Evolutionary conservation across 2,888 invertebrate genomes (phyloP), one percentile per base, ranked within the genome.

Genomic region (Microdon myrmicae): DNA sequence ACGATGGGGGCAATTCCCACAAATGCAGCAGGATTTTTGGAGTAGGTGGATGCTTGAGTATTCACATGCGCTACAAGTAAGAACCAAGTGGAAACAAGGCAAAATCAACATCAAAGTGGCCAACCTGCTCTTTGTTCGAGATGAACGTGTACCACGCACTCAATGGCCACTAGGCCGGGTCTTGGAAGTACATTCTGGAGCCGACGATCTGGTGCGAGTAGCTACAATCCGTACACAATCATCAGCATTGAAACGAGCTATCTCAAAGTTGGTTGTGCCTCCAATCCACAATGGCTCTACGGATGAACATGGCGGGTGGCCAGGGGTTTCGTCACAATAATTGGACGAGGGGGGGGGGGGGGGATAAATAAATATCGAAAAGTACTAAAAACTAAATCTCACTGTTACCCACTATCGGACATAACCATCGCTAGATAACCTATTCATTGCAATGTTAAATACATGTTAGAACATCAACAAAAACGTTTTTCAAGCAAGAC

Each of bases 11-110:
- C 14, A 26, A 14, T 17, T 4, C 1, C 4, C 41, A 51, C 8
- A 34, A 34, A 2, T 41, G 28, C 14, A 41, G 34, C 39, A 23
- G 7, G n/a, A 37, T 9, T 58, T 51, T 17, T 51, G 51, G 58
- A 41, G 35, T 4, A 29, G 44, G 9, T 51, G 44, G 44, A 20
- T 19, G 12, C 1, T 8, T 12, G 44, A 51, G 14, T 49, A 48
- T 26, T 17, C 49, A 7, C n/a, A 8, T 2, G 34, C 37, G 4
- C 12, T 49, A 22, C 43, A 49, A 17, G 19, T 17, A 5, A 9
- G 41, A 9, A 7, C 3, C 3, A 47, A 39, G 17, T 56, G 39
- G 43, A 3, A 7, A 1, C 28, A 35, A 5, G 3, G 2, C 4
- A 10, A 32, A 22, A 1, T n/a, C 2, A 43, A 43, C 10, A 35